Conservation (phyloP, 2,113 vertebrate species). For the Antennarius striatus region DNA sequence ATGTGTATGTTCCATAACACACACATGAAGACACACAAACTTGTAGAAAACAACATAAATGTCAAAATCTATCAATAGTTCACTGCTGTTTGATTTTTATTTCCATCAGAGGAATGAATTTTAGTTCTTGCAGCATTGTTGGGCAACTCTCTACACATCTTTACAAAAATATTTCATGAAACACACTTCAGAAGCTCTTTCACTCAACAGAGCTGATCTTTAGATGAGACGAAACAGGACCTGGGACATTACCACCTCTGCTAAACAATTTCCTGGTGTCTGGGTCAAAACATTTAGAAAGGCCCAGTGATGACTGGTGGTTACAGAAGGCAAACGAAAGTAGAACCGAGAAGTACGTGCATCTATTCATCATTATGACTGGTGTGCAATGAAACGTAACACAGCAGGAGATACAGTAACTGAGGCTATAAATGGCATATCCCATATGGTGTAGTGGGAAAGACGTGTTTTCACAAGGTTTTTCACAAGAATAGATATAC, state of each 20-base stretch:
- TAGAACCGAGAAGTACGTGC: conserved; percentile 21
- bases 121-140: too few species aligned
- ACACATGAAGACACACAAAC: too few species aligned
- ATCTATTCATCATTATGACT: conserved; percentile 38
- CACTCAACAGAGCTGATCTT: background rate
- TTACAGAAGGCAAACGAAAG: background rate
- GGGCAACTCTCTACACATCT: too few species aligned
- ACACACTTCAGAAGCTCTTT: background rate
- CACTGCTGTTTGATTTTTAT: too few species aligned
- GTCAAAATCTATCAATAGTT: too few species aligned
- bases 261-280: too few species aligned
- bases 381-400: conserved; percentile 45
- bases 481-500: conserved; percentile 49
- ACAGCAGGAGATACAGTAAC: conserved; percentile 29
- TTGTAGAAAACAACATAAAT: too few species aligned
- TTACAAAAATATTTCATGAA: too few species aligned
- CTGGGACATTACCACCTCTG: too few species aligned
- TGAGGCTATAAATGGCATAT: conserved; percentile 31
- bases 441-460: conserved; percentile 59
- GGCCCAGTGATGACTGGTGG: background rate
- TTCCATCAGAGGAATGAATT: too few species aligned
- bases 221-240: too few species aligned
- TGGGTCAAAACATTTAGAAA: background rate
- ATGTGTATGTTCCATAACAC: too few species aligned
- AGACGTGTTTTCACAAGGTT: conserved; percentile 55